phyloP scores from a whole-genome alignment of 2,113 vertebrate genomes.

The Mastomys coucha region DNA sequence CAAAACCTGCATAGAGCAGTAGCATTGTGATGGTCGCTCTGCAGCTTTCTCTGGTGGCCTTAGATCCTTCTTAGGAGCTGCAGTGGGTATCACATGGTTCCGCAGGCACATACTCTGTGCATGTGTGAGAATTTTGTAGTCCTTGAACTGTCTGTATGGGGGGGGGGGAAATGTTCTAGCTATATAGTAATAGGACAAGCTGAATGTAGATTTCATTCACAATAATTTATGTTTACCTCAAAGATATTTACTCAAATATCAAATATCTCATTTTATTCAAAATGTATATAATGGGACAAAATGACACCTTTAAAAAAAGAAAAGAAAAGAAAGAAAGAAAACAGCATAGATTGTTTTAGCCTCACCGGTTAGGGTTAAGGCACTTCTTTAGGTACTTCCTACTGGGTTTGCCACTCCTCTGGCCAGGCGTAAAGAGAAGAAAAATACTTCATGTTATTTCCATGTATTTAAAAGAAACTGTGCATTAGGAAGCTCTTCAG shows the following conservation, averaged over 20 bases:
- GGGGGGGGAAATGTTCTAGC: background rate
- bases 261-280: conserved; percentile 19
- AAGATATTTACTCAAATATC: conserved; percentile 41
- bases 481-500: background rate
- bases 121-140: background rate
- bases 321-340: background rate
- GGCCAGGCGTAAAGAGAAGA: background rate
- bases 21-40: background rate
- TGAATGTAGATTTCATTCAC: background rate
- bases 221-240: background rate
- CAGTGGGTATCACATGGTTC: background rate
- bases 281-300: background rate
- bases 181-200: background rate
- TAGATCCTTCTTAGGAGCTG: background rate
- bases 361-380: background rate
- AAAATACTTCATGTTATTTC: background rate
- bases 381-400: background rate
- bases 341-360: background rate
- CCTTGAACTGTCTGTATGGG: background rate
- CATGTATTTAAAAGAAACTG: background rate
- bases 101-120: background rate
- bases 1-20: background rate
- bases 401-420: background rate
- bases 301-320: background rate
- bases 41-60: background rate